Base-by-base conservation (phyloP, 2,113 vertebrate genomes). In the Aegithalos caudatus region DNA sequence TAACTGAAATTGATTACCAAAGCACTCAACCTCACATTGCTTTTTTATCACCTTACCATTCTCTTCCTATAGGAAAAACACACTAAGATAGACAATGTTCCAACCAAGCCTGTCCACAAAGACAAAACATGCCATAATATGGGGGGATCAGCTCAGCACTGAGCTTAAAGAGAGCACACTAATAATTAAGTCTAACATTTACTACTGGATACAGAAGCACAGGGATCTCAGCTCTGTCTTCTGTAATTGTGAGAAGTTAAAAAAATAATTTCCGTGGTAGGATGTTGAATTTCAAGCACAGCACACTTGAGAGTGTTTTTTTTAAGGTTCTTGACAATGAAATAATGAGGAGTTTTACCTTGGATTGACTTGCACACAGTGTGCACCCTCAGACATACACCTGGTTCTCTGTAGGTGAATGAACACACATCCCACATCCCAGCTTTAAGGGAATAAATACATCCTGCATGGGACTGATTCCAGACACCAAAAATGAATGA, bases 341-440 rank as follows among this genome's bases (percentile, higher is more conserved):
- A 76, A 54, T 45, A 72, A 54, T 21, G 40, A 70, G 67, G 10
- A 20, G 14, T 65, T 79, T 72, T 88, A 57, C 31, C 42, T 31
- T 3, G 66, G 57, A 17, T 4, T 51, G 40, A 37, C 37, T 69
- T 67, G 54, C 23, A 69, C 28, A 51, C 66, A 61, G 5, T 8
- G 29, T 28, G 20, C 62, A 51, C 0, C 1, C 70, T 71, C 48
- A 61, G 45, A 51, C 0, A 1, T 7, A 51, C 7, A 16, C 6
- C 1, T 4, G 3, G 33, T 18, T 65, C 23, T 53, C 81, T 54
- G 9, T 1, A 57, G 28, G 42, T 37, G 45, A 86, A 81, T 23
- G 14, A 71, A 78, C 18, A 27, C 19, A 28, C 6, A 11, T n/a
- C 8, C 17, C 53, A 74, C 29, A 37, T 12, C 38, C 64, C 60